These are phyloP conservation scores for Odontamblyopus lacepedii DNA, from an alignment of 2,797 vertebrate genomes.

Conservation along the genomic window DNA sequence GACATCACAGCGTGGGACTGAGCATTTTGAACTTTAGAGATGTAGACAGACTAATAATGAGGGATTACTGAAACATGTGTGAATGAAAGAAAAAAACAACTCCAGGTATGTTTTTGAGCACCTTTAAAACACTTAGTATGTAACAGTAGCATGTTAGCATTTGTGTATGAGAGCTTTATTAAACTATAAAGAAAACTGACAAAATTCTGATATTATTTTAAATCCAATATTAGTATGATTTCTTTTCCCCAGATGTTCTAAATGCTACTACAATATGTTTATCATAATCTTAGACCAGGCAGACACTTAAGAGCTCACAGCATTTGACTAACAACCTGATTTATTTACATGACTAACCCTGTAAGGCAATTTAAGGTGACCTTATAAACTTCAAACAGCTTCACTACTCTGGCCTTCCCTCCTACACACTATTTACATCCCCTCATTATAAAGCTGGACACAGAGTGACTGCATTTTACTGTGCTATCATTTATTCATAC, in stretches of 20 bases:
- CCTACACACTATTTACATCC: conserved; percentile 12
- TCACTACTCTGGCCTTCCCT: conserved; percentile 26
- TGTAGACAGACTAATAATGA: too few species aligned
- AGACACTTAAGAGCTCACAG: background rate
- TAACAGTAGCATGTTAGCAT: too few species aligned
- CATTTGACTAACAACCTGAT: conserved; percentile 1
- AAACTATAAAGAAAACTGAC: too few species aligned
- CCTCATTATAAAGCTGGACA: conserved; percentile 31
- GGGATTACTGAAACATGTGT: too few species aligned
- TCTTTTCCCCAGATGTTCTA: background rate
- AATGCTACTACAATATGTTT: background rate
- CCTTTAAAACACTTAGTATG: background rate
- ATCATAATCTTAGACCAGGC: background rate
- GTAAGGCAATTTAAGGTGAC: conserved; percentile 16
- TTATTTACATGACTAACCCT: background rate
- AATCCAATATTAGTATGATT: background rate
- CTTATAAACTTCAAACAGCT: conserved; percentile 26
- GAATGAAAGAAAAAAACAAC: too few species aligned
- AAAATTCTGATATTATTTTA: too few species aligned
- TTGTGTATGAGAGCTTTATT: too few species aligned
- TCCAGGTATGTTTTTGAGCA: too few species aligned
- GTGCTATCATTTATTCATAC: conserved; percentile 45
- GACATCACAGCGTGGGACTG: too few species aligned
- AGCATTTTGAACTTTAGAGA: too few species aligned
- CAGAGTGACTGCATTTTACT: conserved; percentile 35